Base-by-base conservation (phyloP, 2,113 vertebrate species). In the Sander vitreus region DNA sequence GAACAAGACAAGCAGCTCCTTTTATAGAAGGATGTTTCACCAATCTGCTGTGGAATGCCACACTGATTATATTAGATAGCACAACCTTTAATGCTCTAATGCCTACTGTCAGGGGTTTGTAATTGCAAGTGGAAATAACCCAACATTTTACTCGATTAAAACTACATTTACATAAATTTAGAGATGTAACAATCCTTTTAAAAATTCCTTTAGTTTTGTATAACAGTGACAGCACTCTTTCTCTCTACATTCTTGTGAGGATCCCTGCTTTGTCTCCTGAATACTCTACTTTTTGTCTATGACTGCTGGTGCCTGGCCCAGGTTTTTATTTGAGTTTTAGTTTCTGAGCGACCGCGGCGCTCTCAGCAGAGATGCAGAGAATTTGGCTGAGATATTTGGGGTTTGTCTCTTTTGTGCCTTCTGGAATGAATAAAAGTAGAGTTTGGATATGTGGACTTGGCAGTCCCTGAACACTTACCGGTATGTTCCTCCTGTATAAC, bases 331-430 rank as follows among this genome's bases (percentile, higher is more conserved):
- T 39, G 21, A n/a, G 27, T 4, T 69, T 27, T n/a, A 27, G 36
- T 67, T 30, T 57, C 36, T 71, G 4, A 51, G 51, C 45, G 81
- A 83, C 27, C n/a, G 39, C 10, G 10, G 39, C 7, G 19, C 25
- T 66, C 59, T 55, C 81, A 58, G 80, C 63, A 85, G 81, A 89
- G 76, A 78, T 89, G 84, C 77, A 58, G 71, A 87, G 84, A 89
- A 87, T 93, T 76, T 87, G 64, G 39, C 76, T 65, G 30, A 81
- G 86, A 83, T 70, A 67, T 78, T 89, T 60, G 69, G 81, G 84
- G 81, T 85, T 89, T 80, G 75, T 88, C 81, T 84, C 62, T 13
- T 63, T 80, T 73, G 59, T 53, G 33, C 47, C 71, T 73, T 67
- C 72, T 80, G 78, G 51, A 62, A 66, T 1, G 60, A 81, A 79